Evolutionary conservation across 2,888 invertebrate genomes (phyloP), one percentile per base, ranked within the genome.

Genomic region (Dynastes grantii): DNA sequence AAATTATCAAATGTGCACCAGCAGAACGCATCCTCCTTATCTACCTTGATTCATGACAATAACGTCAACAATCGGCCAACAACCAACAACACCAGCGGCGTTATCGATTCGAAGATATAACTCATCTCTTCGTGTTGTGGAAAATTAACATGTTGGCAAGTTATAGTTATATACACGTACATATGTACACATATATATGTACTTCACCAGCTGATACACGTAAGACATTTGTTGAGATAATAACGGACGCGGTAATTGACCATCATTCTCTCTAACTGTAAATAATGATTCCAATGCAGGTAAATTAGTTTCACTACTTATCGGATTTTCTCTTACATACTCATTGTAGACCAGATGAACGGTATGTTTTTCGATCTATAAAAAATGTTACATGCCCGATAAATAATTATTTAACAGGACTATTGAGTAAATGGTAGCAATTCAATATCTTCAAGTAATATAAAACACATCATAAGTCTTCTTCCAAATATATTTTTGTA

Each of bases 1-100:
- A 89, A 89, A 88, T 89, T 88, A 88, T 88, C 88, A 86, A 87
- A 88, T 87, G 87, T 85, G 85, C 86, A 86, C 85, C 83, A 84
- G 85, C 86, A 85, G 86, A 86, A 86, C 85, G 83, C 84, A 84
- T 85, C 86, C 84, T 85, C 84, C 87, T 86, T 87, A 87, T 87
- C 87, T 87, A 85, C 85, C 85, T 82, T 86, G 86, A 85, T 85
- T 86, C 85, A 85, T 86, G 84, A 77, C 77, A 78, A 76, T 76
- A 70, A 76, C 76, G 68, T 78, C 78, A 45, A 68, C 76, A 67
- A 40, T 58, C 58, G 61, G 16, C 58, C 71, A 58, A 55, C 58
- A 73, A 73, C 58, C 61, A 37, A 58, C 73, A 73, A 40, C 61
- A 37, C 29, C 73, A 45, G 51, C 64, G 71, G 64, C 77, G 63